phyloP scores from a whole-genome alignment of 2,797 vertebrate genomes.

The Hybognathus amarus region DNA sequence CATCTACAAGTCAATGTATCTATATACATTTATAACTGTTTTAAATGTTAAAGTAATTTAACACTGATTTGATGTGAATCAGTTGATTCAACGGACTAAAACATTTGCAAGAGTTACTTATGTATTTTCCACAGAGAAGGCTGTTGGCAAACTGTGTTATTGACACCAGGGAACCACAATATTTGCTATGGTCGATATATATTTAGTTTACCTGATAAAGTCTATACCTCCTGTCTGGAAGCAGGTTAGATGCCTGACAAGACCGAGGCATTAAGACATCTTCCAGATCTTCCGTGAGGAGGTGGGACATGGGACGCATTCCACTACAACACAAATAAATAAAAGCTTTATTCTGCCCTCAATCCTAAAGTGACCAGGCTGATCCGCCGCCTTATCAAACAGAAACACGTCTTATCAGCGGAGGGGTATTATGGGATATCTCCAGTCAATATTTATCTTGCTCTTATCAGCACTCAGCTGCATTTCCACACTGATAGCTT shows the following conservation, averaged over 20 bases:
- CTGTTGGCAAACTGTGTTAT: not conserved
- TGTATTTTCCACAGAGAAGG: not conserved
- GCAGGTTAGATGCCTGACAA: not conserved
- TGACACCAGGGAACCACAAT: not conserved
- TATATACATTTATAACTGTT: too few relatives aligned
- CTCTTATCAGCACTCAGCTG: slow-evolving; percentile 22
- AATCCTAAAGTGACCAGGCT: not conserved
- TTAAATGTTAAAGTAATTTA: too few relatives aligned
- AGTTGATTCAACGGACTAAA: not conserved
- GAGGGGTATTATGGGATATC: slow-evolving; percentile 35
- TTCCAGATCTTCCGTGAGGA: not conserved
- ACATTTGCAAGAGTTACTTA: not conserved
- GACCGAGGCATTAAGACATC: not conserved
- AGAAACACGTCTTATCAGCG: slow-evolving; percentile 35
- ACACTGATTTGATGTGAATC: too few relatives aligned
- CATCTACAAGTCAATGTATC: too few relatives aligned
- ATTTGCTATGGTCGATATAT: not conserved
- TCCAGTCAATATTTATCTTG: slow-evolving; percentile 45
- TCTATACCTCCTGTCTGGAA: not conserved
- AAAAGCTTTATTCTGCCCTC: not conserved
- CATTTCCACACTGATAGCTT: slow-evolving; percentile 27
- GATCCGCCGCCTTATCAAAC: not conserved
- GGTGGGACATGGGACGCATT: not conserved
- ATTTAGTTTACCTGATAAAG: too few relatives aligned
- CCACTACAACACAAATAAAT: not conserved